Conservation (phyloP, 2,113 vertebrate species). For the Rana temporaria region DNA sequence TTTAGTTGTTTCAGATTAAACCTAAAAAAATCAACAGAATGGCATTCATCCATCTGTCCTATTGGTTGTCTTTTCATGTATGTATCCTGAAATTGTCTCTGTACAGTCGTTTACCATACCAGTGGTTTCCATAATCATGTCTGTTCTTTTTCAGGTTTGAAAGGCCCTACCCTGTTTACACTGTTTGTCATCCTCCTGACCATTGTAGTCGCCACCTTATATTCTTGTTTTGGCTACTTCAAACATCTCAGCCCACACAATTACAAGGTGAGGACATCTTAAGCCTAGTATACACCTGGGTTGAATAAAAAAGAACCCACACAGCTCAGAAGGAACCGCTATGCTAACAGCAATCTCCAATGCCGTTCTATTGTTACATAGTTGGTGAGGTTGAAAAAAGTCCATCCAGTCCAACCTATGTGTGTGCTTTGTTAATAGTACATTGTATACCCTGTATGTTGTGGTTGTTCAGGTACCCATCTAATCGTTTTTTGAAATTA, state of each 20-base stretch:
- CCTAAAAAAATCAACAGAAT: not conserved
- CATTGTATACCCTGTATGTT: too few species aligned
- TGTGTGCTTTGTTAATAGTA: too few species aligned
- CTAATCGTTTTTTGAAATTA: too few species aligned
- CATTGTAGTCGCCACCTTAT: slow-evolving; percentile 77
- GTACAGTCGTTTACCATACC: not conserved
- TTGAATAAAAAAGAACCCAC: too few species aligned
- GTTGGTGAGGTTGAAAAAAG: too few species aligned
- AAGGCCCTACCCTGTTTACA: slow-evolving; percentile 85
- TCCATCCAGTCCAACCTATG: too few species aligned
- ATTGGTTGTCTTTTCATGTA: not conserved
- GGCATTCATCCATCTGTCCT: not conserved
- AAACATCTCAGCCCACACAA: slow-evolving; percentile 88
- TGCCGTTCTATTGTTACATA: too few species aligned
- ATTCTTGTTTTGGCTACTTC: slow-evolving; percentile 89
- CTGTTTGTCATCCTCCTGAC: slow-evolving; percentile 83
- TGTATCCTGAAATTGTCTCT: not conserved
- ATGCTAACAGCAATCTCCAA: too few species aligned
- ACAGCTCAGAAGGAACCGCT: too few species aligned
- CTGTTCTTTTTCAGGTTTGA: slow-evolving; percentile 79
- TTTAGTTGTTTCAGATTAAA: not conserved
- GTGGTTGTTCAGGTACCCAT: too few species aligned
- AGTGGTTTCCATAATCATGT: not conserved
- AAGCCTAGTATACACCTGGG: too few species aligned
- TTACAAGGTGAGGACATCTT: slow-evolving; percentile 79